Evolutionary conservation across 1,140 invertebrate genomes (phyloP), one percentile per base, ranked within the genome.

Genomic region (Drosophila rufa): DNA sequence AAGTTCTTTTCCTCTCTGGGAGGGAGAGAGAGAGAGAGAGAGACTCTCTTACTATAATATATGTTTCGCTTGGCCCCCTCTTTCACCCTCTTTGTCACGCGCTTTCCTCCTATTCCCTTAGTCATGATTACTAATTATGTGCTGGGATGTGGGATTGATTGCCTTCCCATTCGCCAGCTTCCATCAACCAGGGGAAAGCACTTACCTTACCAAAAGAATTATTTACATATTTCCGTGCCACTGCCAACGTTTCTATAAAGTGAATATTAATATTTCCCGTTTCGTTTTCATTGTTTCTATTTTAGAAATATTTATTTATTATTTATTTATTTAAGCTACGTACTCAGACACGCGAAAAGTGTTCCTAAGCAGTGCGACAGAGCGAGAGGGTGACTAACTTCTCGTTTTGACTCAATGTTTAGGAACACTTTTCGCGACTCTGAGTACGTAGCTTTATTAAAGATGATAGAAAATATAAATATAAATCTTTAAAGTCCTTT

Each of bases 121-220:
- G 67, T 73, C 51, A 73, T 71, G 43, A 48, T 59, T 73, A 50
- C 45, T 73, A 73, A 73, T 73, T 71, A 73, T 50, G 30, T 42
- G 67, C 67, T 42, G 33, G 30, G 30, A 30, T 33, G n/a, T 33
- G 45, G 48, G 50, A 71, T 58, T 70, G 68, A 58, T 71, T 42
- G 68, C 19, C 19, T 25, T 17, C 25, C 38, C 48, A 25, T 65
- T 45, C 47, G 19, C 14, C 38, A n/a, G 50, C 19, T 25, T 66
- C 22, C 17, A 27, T 46, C 17, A 19, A 36, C 0, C 36, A 12
- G 12, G 8, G 36, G 36, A 36, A 36, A 12, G 36, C 2, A 8
- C 5, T 14, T 36, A 53, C 11, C 27, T 51, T 15, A 9, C 14
- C 14, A n/a, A 11, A 27, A n/a, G 45, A 11, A 46, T 46, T 19